A percentile compares a stretch with the other conserved stretches of the same genome.
These are phyloP conservation scores for Sisyra terminalis DNA, from an alignment of 2,888 invertebrate species.

Conservation along the genomic window DNA sequence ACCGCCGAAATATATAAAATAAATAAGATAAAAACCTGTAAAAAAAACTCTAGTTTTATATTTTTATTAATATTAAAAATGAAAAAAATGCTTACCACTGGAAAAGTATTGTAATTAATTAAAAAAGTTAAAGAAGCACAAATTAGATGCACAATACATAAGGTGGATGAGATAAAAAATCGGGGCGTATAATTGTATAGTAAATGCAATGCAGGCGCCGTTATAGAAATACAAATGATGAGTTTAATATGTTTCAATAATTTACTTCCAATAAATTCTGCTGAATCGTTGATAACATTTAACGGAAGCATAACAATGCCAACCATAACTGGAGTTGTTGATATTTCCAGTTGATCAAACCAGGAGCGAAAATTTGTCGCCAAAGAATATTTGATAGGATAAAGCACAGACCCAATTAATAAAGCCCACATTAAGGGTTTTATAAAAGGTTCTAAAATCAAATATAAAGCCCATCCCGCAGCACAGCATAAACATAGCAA, in stretches of 20 bases:
- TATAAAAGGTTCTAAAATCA: constrained; percentile 80
- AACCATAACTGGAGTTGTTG: constrained; percentile 46
- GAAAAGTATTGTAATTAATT: constrained; percentile 21
- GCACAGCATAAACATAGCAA: constrained; percentile 49
- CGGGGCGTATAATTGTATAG: constrained; percentile 58
- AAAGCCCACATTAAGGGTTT: constrained; percentile 92
- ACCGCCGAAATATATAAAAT: constrained; percentile 54
- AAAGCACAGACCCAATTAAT: constrained; percentile 91
- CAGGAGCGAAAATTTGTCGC: constrained; percentile 61
- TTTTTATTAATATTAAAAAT: constrained; percentile 3
- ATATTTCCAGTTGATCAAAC: constrained; percentile 53
- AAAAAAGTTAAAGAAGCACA: constrained; percentile 20
- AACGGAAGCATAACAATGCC: constrained; percentile 48
- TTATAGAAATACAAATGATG: constrained; percentile 28
- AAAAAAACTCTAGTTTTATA: constrained; percentile 16
- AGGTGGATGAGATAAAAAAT: constrained; percentile 38
- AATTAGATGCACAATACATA: constrained; percentile 24
- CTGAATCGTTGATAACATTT: constrained; percentile 54
- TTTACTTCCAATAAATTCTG: constrained; percentile 56
- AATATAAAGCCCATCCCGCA: constrained; percentile 61
- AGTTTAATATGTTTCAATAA: constrained; percentile 49
- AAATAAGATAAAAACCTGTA: constrained; percentile 49
- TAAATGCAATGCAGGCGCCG: constrained; percentile 35
- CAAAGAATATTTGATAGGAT: constrained; percentile 78
- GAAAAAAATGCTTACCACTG: constrained; percentile 20